Evolutionary conservation across 2,113 vertebrate genomes (phyloP).

Genomic region (Apteryx mantelli): DNA sequence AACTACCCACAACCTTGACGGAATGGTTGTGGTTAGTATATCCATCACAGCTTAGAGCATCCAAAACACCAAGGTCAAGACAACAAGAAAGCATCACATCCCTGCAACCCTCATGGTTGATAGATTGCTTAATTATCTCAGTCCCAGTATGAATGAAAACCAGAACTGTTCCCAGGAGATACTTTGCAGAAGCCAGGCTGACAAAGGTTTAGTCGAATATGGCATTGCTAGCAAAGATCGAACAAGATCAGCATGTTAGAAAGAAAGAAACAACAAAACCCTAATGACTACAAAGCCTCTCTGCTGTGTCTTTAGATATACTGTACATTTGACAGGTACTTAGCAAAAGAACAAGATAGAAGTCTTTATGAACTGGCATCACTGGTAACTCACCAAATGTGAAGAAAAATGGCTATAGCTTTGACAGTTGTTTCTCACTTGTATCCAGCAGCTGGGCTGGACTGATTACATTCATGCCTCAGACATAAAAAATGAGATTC

Average conservation of each 20-base stretch:
- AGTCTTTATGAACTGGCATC: conserved; percentile 17
- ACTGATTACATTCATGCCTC: conserved; percentile 34
- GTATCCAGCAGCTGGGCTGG: conserved; percentile 20
- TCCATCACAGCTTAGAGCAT: conserved; percentile 44
- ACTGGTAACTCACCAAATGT: conserved; percentile 11
- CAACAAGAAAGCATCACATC: conserved; percentile 45
- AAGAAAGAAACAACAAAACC: background rate
- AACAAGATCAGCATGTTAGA: conserved; percentile 40
- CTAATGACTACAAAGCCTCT: background rate
- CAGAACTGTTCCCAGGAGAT: conserved; percentile 32
- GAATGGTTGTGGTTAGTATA: conserved; percentile 37
- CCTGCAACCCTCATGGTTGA: conserved; percentile 31
- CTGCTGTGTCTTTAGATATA: background rate
- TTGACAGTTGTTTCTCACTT: conserved; percentile 15
- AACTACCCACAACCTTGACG: conserved; percentile 39
- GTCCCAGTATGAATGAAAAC: conserved; percentile 49
- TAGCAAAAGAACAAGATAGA: conserved; percentile 15
- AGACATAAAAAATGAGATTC: conserved; percentile 34
- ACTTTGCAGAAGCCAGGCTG: background rate
- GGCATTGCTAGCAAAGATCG: conserved; percentile 16
- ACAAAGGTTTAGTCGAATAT: conserved; percentile 64
- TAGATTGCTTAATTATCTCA: conserved; percentile 75
- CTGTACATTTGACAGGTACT: conserved; percentile 23
- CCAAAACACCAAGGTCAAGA: conserved; percentile 70
- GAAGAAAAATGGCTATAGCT: conserved; percentile 18